phyloP scores from a whole-genome alignment of 2,888 invertebrate species.

The Ormyrus thymus region DNA sequence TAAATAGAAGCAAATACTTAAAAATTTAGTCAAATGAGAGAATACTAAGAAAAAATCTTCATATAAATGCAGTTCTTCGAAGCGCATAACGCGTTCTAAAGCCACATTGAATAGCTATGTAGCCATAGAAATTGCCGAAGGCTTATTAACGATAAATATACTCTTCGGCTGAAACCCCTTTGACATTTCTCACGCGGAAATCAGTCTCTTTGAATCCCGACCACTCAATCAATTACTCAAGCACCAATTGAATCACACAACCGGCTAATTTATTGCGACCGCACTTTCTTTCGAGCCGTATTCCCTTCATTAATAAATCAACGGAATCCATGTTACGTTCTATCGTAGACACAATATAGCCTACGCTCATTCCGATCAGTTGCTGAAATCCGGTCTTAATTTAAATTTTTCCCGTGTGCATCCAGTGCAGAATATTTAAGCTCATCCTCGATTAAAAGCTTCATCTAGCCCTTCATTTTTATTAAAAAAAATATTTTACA shows the following conservation, averaged over 20 bases:
- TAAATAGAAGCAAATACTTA: no score
- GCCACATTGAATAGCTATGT: no score
- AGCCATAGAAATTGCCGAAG: no score
- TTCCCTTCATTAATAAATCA: slow-evolving; percentile 39
- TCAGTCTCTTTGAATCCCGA: slow-evolving; percentile 29
- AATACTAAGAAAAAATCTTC: no score
- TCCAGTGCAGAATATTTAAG: not conserved
- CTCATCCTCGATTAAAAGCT: not conserved
- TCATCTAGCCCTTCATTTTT: no score
- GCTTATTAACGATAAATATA: not conserved
- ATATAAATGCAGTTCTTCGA: no score
- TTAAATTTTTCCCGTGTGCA: slow-evolving; percentile 2
- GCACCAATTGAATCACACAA: slow-evolving; percentile 23
- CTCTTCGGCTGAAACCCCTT: not conserved
- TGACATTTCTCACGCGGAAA: slow-evolving; percentile 1
- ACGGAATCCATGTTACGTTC: not conserved
- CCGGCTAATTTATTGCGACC: slow-evolving; percentile 31
- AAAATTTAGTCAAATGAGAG: no score
- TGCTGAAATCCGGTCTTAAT: slow-evolving; percentile 18
- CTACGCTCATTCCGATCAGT: not conserved
- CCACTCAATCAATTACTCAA: slow-evolving; percentile 34
- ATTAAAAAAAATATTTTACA: no score
- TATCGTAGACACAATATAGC: not conserved
- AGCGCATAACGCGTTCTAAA: no score
- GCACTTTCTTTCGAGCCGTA: slow-evolving; percentile 43